Percentiles rank a stretch among this genome's conserved stretches.
These are phyloP conservation scores for Spilarctia lutea DNA, from an alignment of 2,888 invertebrate genomes.

Conservation along the genomic window DNA sequence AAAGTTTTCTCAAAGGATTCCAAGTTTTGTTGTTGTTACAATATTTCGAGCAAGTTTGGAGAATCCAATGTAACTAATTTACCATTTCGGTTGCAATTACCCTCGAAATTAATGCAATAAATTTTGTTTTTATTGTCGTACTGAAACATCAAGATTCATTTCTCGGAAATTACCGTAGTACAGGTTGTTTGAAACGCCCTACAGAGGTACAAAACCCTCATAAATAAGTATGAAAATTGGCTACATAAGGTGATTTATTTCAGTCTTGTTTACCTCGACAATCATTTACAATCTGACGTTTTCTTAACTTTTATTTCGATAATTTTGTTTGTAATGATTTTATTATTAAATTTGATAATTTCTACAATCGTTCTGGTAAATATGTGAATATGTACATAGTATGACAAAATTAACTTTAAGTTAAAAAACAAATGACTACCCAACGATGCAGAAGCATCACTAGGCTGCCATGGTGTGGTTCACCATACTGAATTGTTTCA, in stretches of 20 bases:
- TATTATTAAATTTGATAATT: not conserved
- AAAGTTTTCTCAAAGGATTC: conserved; percentile 18
- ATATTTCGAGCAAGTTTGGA: conserved; percentile 27
- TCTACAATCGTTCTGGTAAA: conserved; percentile 35
- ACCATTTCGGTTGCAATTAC: conserved; percentile 40
- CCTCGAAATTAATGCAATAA: conserved; percentile 48
- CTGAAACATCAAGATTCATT: conserved; percentile 53
- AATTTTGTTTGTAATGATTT: not conserved
- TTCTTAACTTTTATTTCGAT: conserved; percentile 38
- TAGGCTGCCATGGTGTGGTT: too few relatives aligned
- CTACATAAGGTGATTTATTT: conserved; percentile 65
- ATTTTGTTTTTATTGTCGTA: conserved; percentile 54
- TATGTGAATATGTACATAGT: conserved; percentile 27
- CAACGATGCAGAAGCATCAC: too few relatives aligned
- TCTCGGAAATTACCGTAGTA: conserved; percentile 52
- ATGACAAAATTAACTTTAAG: conserved; percentile 32
- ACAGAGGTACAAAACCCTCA: conserved; percentile 49
- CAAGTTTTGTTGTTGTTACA: conserved; percentile 32
- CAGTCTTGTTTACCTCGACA: conserved; percentile 33
- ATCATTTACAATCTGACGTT: conserved; percentile 40
- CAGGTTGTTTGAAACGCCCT: conserved; percentile 46
- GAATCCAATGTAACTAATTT: conserved; percentile 33
- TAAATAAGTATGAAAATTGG: conserved; percentile 66
- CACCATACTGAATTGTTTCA: too few relatives aligned
- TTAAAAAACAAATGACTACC: conserved; percentile 31